Conservation (phyloP, 1,140 invertebrate genomes). For the Acromyrmex echinatior region DNA sequence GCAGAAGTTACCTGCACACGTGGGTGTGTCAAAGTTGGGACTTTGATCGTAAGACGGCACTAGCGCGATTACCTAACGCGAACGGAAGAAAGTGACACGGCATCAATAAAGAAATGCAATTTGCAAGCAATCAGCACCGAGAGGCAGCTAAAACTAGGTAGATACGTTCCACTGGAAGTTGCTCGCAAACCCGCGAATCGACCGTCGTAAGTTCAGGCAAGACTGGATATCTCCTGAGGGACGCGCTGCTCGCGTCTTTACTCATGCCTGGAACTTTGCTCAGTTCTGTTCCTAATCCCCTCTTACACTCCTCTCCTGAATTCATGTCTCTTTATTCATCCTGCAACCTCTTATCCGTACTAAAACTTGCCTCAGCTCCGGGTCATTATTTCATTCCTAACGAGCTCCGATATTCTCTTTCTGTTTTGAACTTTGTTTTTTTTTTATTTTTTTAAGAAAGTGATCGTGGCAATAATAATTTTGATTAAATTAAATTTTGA, state of each 20-base stretch:
- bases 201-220: conserved; percentile 74
- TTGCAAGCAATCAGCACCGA: conserved; percentile 82
- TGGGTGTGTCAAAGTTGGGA: conserved; percentile 57
- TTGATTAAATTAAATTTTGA: background rate
- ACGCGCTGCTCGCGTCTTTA: conserved; percentile 67
- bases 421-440: background rate
- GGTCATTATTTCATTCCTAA: conserved; percentile 49
- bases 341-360: conserved; percentile 31
- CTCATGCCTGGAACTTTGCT: conserved; percentile 54
- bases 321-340: conserved; percentile 51
- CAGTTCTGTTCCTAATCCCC: conserved; percentile 43
- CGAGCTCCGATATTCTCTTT: conserved; percentile 14
- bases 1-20: conserved; percentile 41
- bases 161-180: conserved; percentile 73
- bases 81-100: conserved; percentile 56
- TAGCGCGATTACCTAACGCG: conserved; percentile 55
- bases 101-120: conserved; percentile 79
- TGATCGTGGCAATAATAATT: conserved; percentile 8
- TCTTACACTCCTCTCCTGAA: conserved; percentile 12
- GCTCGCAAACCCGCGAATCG: conserved; percentile 81
- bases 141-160: conserved; percentile 79
- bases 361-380: conserved; percentile 40
- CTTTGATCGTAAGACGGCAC: conserved; percentile 66
- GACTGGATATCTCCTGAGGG: conserved; percentile 78
- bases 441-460: background rate